These are phyloP conservation scores for Eidolon helvum DNA, from an alignment of 2,113 vertebrate genomes.

Conservation along the genomic window DNA sequence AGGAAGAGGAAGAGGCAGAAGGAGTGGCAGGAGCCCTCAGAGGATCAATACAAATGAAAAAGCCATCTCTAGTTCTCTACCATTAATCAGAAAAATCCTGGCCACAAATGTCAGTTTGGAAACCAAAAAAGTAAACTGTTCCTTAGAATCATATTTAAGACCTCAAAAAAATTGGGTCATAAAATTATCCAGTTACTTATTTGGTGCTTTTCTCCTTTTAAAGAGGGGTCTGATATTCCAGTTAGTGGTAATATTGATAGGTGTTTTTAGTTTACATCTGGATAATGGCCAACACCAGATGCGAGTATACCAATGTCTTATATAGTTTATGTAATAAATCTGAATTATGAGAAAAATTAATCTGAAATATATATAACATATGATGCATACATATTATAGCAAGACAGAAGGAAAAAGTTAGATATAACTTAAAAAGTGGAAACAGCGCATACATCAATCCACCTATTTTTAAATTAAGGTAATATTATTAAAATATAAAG, in stretches of 20 bases:
- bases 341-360: neutral
- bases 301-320: neutral
- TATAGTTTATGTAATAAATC: neutral
- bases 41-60: neutral
- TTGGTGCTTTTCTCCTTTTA: neutral
- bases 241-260: neutral
- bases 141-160: neutral
- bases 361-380: neutral
- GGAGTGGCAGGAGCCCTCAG: neutral
- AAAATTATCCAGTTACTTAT: neutral
- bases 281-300: neutral
- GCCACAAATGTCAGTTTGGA: neutral
- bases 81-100: neutral
- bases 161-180: neutral
- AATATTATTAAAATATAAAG: neutral
- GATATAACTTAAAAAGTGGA: neutral
- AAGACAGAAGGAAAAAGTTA: neutral
- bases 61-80: neutral
- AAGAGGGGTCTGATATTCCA: neutral
- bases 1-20: neutral
- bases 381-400: neutral
- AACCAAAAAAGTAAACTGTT: neutral
- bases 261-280: neutral
- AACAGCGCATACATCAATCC: neutral
- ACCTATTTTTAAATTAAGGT: neutral